Evolutionary conservation across 2,888 invertebrate species (phyloP), one percentile per base, ranked within the genome.

Genomic region (Folsomia candida): DNA sequence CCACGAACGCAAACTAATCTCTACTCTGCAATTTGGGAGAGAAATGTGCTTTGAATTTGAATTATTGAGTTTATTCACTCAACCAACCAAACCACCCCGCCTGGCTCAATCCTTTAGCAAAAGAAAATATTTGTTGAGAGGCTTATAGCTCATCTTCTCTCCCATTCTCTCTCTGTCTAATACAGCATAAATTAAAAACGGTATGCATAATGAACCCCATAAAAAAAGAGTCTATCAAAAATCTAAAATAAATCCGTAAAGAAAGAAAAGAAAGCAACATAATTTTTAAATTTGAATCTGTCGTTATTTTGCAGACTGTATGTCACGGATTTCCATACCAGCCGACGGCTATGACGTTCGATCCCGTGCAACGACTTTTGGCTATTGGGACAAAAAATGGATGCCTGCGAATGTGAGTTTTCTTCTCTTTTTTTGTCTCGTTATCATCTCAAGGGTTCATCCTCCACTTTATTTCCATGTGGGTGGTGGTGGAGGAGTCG

Each of bases 261-360:
- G n/a, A n/a, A n/a, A n/a, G n/a, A n/a, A n/a, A n/a, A n/a, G n/a
- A 25, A 22, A 65, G 4, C 22, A 18, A 68, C 3, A 61, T 20
- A 59, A 20, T 58, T 58, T 28, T 51, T 27, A 27, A 58, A 37
- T 37, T 37, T 4, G 4, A 37, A 37, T 37, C 37, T 37, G 37
- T 14, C 47, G 60, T 76, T 79, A 80, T 81, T 86, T 88, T 89
- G 62, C 90, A 93, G 93, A 94, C 94, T 81, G 94, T 96, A 85
- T 91, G 97, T 69, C 97, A 99, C 89, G 99, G 99, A 81, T 99
- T 99, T 87, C 99, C 99, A 79, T 93, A 93, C 86, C 92, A 97
- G 81, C 97, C 99, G 64, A 96, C 96, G 80, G 93, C 97, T 73
- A 87, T 98, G 85, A 97, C 97, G 75, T 98, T 93, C 87, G 99